Base-by-base conservation (phyloP, 2,888 invertebrate genomes). In the Drosophila kuntzei region DNA sequence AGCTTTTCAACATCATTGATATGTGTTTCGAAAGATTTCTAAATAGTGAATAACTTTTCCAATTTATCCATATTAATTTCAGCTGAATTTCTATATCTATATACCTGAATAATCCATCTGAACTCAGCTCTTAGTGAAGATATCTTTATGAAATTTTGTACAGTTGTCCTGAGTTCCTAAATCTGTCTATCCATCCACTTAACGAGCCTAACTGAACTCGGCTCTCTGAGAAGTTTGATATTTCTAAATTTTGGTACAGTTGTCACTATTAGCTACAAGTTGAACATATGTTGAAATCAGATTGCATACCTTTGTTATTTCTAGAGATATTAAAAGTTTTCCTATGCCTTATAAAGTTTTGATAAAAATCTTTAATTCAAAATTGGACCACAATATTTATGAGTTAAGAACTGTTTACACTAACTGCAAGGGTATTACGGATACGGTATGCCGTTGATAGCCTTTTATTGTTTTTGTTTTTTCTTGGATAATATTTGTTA, bases 401-500 rank as follows among this genome's bases (percentile, higher is more conserved):
- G 4, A 20, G n/a, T 39, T 16, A 43, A 11, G n/a, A 18, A 20
- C 7, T 20, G 27, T 44, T 57, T 22, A 32, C 16, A 34, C 43
- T 55, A 44, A 32, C 41, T 65, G 65, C 65, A 54, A 54, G 22
- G 47, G 25, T 41, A 37, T 36, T 14, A 8, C 27, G 36, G 11
- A 16, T 37, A 14, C 50, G 46, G 50, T 46, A 11, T 44, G 51
- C 43, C 55, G 62, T 47, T 60, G 32, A 29, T 20, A 39, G 63
- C 46, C 49, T 60, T 25, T 32, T 18, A 14, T 16, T 27, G n/a
- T 46, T 29, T 34, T 12, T 36, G 39, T 43, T 4, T 8, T 62
- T 57, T 6, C 4, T 25, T 57, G 20, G n/a, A n/a, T 53, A 39
- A n/a, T 20, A 37, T 62, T 47, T 27, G 32, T 29, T 9, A 32